Percentiles rank a stretch among this genome's conserved stretches.
Evolutionary conservation across 2,113 vertebrate genomes (phyloP).

Genomic region (Podarcis muralis): DNA sequence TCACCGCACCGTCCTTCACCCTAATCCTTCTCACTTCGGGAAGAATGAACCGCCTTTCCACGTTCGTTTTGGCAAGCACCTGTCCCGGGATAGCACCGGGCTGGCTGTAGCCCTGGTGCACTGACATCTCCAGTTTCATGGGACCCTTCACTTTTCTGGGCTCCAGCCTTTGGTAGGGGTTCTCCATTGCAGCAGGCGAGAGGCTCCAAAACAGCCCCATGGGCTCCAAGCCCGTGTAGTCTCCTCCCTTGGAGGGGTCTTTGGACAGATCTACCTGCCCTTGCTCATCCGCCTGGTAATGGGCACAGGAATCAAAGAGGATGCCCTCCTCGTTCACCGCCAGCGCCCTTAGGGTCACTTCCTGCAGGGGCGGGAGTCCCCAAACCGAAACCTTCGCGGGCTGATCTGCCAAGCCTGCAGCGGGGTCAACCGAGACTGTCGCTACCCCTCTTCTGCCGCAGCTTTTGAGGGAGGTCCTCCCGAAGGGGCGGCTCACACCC

Average conservation of each 20-base stretch:
- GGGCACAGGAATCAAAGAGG: constrained; percentile 68
- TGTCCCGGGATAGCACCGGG: constrained; percentile 37
- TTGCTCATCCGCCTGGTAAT: constrained; percentile 57
- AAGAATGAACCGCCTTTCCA: constrained; percentile 59
- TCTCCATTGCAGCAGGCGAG: constrained; percentile 63
- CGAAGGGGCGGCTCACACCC: not conserved
- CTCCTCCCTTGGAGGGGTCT: constrained; percentile 61
- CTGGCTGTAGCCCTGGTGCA: constrained; percentile 54
- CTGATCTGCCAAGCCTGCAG: constrained; percentile 53
- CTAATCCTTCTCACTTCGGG: constrained; percentile 62
- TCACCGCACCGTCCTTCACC: constrained; percentile 61
- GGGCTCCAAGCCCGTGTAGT: constrained; percentile 69
- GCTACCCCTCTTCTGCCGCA: not conserved
- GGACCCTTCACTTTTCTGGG: constrained; percentile 48
- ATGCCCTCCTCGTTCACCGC: constrained; percentile 48
- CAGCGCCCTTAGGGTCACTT: constrained; percentile 61
- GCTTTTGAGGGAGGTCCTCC: not conserved
- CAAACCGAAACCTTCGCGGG: constrained; percentile 51
- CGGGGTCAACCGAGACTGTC: constrained; percentile 44
- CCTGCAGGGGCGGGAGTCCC: constrained; percentile 56
- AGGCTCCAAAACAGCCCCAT: constrained; percentile 76
- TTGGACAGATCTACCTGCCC: constrained; percentile 55
- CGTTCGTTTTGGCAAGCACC: constrained; percentile 54
- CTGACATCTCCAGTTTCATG: constrained; percentile 63
- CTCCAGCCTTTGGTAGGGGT: constrained; percentile 59